phyloP scores from a whole-genome alignment of 1,140 invertebrate species.

The Orchesella cincta region DNA sequence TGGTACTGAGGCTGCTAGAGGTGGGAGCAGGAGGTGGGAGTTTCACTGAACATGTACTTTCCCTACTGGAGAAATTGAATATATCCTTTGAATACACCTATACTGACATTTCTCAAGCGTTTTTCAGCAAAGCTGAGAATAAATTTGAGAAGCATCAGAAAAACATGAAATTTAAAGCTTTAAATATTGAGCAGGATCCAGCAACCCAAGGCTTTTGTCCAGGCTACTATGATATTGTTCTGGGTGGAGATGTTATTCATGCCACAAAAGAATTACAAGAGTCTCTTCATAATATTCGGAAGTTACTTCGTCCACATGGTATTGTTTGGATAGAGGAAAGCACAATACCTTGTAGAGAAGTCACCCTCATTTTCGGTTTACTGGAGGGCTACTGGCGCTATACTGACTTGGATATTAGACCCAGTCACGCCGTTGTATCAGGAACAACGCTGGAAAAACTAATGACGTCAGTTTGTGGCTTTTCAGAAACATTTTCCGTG shows the following conservation, averaged over 20 bases:
- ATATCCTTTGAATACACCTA: conserved; percentile 10
- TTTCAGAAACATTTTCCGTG: no score
- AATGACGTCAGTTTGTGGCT: not conserved
- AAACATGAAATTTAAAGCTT: not conserved
- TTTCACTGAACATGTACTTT: not conserved
- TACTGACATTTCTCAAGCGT: conserved; percentile 36
- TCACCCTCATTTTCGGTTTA: conserved; percentile 24
- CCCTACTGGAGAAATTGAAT: not conserved
- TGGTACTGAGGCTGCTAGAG: conserved; percentile 9
- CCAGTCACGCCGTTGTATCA: not conserved
- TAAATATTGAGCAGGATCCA: conserved; percentile 35
- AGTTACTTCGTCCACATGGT: conserved; percentile 22
- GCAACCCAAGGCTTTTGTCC: conserved; percentile 33
- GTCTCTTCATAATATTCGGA: conserved; percentile 2
- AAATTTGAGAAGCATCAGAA: conserved; percentile 21
- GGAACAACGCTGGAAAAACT: conserved; percentile 9
- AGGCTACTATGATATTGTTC: conserved; percentile 22
- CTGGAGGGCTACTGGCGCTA: conserved; percentile 43
- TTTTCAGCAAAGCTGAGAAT: conserved; percentile 25
- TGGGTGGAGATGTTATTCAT: conserved; percentile 30
- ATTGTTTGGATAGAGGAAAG: not conserved
- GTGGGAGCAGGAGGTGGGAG: conserved; percentile 32
- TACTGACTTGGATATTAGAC: conserved; percentile 29
- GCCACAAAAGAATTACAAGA: conserved; percentile 29
- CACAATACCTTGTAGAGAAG: not conserved